Percentiles rank a stretch among this genome's conserved stretches.
phyloP scores from a whole-genome alignment of 2,797 vertebrate genomes.

The Diplodus puntazzo region DNA sequence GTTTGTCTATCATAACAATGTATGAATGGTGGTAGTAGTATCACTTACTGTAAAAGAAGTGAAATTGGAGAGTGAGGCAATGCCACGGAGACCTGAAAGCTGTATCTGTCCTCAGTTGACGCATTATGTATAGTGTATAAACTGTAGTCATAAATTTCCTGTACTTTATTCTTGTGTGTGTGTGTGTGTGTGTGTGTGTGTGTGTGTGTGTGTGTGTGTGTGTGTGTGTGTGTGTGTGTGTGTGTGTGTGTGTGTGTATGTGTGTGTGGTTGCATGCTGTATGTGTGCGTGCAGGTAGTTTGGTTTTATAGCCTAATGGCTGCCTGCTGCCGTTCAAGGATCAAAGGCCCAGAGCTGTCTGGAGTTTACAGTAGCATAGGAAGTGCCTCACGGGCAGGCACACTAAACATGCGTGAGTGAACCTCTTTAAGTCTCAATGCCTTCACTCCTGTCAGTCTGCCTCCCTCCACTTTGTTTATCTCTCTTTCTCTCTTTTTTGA shows the following conservation, averaged over 20 bases:
- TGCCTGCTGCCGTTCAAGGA: constrained; percentile 66
- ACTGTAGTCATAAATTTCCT: constrained; percentile 15
- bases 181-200: constrained; percentile 23
- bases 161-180: constrained; percentile 2
- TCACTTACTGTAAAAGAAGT: constrained; percentile 1
- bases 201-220: constrained; percentile 46
- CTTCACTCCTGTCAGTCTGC: constrained; percentile 32
- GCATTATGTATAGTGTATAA: background rate
- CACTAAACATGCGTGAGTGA: constrained; percentile 76
- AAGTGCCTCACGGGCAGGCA: constrained; percentile 71
- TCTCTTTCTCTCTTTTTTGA: constrained; percentile 26
- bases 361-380: constrained; percentile 81
- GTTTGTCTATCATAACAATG: too few species aligned
- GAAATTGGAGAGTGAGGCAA: background rate
- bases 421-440: constrained; percentile 71
- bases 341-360: constrained; percentile 76
- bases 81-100: background rate
- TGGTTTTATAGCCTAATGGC: constrained; percentile 69
- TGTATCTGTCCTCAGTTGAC: constrained; percentile 21
- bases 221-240: constrained; percentile 26
- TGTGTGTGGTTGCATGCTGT: constrained; percentile 12
- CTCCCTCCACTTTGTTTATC: constrained; percentile 33
- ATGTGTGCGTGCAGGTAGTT: constrained; percentile 60
- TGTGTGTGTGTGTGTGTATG: constrained; percentile 25
- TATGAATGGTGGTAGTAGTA: too few species aligned